These are phyloP conservation scores for Gorsachius magnificus DNA, from an alignment of 2,797 vertebrate species.

Conservation along the genomic window DNA sequence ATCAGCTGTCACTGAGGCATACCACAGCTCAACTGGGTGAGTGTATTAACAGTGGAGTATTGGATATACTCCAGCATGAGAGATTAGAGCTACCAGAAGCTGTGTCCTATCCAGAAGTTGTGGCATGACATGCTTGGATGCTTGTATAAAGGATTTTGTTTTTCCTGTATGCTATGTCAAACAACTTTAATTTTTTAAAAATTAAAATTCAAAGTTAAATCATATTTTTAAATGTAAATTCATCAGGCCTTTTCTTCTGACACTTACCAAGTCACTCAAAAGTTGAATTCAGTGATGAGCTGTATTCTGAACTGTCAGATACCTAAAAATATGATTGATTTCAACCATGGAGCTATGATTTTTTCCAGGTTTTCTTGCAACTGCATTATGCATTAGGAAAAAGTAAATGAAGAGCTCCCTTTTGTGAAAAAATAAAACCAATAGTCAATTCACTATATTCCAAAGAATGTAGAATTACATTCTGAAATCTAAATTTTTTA, in stretches of 20 bases:
- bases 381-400: background rate
- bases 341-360: background rate
- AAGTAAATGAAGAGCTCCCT: background rate
- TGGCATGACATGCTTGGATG: background rate
- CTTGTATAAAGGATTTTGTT: background rate
- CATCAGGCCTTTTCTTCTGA: background rate
- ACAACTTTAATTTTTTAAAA: background rate
- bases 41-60: background rate
- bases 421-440: background rate
- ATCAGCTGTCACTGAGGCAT: background rate
- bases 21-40: background rate
- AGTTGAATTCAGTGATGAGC: background rate
- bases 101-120: background rate
- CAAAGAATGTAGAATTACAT: background rate
- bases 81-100: background rate
- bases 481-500: background rate
- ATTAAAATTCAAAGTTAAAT: background rate
- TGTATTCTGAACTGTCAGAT: background rate
- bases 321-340: background rate
- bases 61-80: background rate
- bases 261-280: background rate
- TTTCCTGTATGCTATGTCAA: background rate
- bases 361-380: background rate
- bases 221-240: background rate
- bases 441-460: background rate